Evolutionary conservation across 2,888 invertebrate genomes (phyloP).

Genomic region (Mystacides longicornis): DNA sequence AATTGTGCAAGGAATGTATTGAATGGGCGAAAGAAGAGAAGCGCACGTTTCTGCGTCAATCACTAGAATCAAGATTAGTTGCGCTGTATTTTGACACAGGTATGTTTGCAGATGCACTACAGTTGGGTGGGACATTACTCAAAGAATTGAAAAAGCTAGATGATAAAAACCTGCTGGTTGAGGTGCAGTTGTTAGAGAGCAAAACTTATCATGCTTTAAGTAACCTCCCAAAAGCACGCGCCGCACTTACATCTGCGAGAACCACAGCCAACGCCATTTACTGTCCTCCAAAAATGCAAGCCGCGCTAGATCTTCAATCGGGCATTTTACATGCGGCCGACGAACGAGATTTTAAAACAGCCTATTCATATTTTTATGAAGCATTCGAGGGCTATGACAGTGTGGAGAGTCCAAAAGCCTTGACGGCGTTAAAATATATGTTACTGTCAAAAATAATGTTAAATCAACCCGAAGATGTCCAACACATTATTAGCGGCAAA

Average conservation of each 20-base stretch:
- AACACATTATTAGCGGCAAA: slow-evolving; percentile 92
- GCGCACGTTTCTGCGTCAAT: slow-evolving; percentile 93
- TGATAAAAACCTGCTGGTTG: slow-evolving; percentile 97
- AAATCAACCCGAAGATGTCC: slow-evolving; percentile 93
- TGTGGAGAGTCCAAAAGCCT: slow-evolving; percentile 83
- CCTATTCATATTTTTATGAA: slow-evolving; percentile 99
- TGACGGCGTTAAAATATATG: slow-evolving; percentile 98
- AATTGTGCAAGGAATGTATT: slow-evolving; percentile 95
- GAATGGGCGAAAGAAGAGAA: slow-evolving; percentile 99
- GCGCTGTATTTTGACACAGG: slow-evolving; percentile 91
- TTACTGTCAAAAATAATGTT: slow-evolving; percentile 97
- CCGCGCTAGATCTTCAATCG: slow-evolving; percentile 93
- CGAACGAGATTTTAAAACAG: slow-evolving; percentile 98
- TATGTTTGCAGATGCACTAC: slow-evolving; percentile 80
- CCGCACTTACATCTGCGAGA: slow-evolving; percentile 93
- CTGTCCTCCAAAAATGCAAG: slow-evolving; percentile 98
- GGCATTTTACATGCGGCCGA: slow-evolving; percentile 99
- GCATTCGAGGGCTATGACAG: slow-evolving; percentile 99
- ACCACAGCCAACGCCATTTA: slow-evolving; percentile 99
- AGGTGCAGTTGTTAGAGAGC: slow-evolving; percentile 95
- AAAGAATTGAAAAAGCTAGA: slow-evolving; percentile 97
- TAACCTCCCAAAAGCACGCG: slow-evolving; percentile 93
- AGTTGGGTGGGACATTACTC: slow-evolving; percentile 77
- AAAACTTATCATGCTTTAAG: slow-evolving; percentile 97
- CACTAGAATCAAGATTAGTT: slow-evolving; percentile 88